These are phyloP conservation scores for Gastracanthus pulcherrimus DNA, from an alignment of 2,888 invertebrate species.

Conservation along the genomic window DNA sequence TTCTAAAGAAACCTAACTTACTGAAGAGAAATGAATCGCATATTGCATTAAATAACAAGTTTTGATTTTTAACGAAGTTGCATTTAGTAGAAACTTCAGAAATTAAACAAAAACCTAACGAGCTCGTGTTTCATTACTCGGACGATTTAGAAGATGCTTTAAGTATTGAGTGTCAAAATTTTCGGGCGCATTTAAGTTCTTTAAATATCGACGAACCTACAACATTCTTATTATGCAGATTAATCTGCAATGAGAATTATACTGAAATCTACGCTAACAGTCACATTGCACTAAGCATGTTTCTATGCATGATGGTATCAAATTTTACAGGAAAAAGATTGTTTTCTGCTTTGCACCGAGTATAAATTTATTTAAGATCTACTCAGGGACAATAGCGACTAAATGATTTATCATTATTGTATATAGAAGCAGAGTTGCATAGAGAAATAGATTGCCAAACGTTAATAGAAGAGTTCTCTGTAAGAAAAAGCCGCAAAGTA, in stretches of 20 bases:
- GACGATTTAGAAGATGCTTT: conserved; percentile 18
- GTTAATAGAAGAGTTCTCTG: conserved; percentile 50
- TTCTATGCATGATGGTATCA: conserved; percentile 28
- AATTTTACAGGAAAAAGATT: conserved; percentile 47
- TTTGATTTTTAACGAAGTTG: conserved; percentile 3
- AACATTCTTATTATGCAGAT: background rate
- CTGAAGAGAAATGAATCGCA: background rate
- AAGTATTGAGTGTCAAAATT: conserved; percentile 20
- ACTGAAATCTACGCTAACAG: conserved; percentile 29
- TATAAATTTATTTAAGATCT: conserved; percentile 48
- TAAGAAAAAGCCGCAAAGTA: conserved; percentile 45
- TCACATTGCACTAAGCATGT: conserved; percentile 34
- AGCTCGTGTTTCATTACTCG: background rate
- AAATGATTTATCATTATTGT: conserved; percentile 39
- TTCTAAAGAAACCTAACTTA: no score
- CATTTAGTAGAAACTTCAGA: background rate
- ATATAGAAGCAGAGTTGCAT: conserved; percentile 49
- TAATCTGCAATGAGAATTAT: background rate
- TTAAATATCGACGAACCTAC: background rate
- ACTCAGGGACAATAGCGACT: conserved; percentile 14
- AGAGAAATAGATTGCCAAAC: conserved; percentile 38
- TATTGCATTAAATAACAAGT: conserved; percentile 5
- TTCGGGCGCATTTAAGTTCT: background rate
- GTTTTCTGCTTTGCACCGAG: conserved; percentile 49
- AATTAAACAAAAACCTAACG: background rate